Conservation (phyloP, 2,113 vertebrate genomes). For the Rhagologus leucostigma region DNA sequence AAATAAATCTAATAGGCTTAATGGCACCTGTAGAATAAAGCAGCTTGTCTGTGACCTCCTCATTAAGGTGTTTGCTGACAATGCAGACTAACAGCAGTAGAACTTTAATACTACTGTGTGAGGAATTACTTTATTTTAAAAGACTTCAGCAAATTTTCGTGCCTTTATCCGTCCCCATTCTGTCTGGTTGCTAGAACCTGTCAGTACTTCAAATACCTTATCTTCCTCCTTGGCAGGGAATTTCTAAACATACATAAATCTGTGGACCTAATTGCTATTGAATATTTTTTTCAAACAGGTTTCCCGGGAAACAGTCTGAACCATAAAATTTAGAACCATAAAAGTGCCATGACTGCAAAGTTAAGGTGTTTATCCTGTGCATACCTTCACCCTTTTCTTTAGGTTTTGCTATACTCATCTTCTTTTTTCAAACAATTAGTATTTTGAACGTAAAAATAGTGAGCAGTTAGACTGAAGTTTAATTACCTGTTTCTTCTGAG, state of each 20-base stretch:
- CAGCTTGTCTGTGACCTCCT: neutral
- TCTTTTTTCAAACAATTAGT: neutral
- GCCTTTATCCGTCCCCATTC: neutral
- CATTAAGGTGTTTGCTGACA: conserved; percentile 54
- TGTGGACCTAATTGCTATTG: neutral
- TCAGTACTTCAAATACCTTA: neutral
- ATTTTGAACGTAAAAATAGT: neutral
- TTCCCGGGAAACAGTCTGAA: neutral
- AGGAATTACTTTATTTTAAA: conserved; percentile 34
- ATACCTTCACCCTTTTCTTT: neutral
- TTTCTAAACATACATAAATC: neutral
- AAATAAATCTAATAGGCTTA: conserved; percentile 32
- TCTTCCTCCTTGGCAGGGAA: neutral
- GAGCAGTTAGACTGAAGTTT: neutral
- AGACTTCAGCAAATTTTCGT: conserved; percentile 1
- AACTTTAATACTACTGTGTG: neutral
- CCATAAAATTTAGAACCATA: neutral
- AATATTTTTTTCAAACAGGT: neutral
- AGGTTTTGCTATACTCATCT: neutral
- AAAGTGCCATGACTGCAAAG: neutral
- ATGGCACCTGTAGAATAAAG: neutral
- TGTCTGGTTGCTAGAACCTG: neutral
- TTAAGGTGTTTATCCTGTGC: neutral
- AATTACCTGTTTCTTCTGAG: neutral
- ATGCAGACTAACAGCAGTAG: neutral